Conservation (phyloP, 2,113 vertebrate genomes). For the Pseudolaguvia tuberculata region DNA sequence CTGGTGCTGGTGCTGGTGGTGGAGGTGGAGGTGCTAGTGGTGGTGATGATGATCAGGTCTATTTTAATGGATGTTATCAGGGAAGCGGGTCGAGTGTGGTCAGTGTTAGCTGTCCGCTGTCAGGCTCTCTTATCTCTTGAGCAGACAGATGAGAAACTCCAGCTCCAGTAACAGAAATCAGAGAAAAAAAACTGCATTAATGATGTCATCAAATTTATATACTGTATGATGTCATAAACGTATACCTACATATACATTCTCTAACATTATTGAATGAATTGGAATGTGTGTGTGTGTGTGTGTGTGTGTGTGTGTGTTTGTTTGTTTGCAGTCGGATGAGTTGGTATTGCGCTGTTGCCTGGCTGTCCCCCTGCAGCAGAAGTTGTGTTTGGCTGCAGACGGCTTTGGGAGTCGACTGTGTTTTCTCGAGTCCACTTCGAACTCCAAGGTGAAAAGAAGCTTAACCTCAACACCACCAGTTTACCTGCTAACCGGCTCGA, state of each 20-base stretch:
- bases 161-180: neutral
- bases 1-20: no score
- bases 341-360: constrained; percentile 86
- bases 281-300: neutral
- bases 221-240: no score
- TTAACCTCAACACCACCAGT: neutral
- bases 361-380: constrained; percentile 80
- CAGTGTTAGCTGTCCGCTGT: constrained; percentile 48
- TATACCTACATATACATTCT: no score
- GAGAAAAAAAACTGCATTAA: neutral
- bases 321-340: constrained; percentile 79
- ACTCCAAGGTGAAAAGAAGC: constrained; percentile 79
- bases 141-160: neutral
- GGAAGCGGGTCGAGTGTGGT: constrained; percentile 32
- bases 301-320: neutral
- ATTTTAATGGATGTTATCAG: constrained; percentile 39
- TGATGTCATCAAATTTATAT: neutral
- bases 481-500: neutral
- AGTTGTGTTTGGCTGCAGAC: constrained; percentile 86
- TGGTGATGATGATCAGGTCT: constrained; percentile 34
- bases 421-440: constrained; percentile 84
- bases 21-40: neutral
- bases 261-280: no score
- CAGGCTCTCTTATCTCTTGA: constrained; percentile 53
- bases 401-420: constrained; percentile 90